These are phyloP conservation scores for Felis catus DNA, from an alignment of 2,113 vertebrate species.

Conservation along the genomic window F.catus_Fca126_mat1.0 CM031418.1:73384001-73384500, in stretches of 20 bases:
- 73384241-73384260: too few relatives aligned
- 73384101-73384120: neutral
- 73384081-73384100: neutral
- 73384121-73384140: neutral
- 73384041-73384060: neutral
- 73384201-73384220: neutral
- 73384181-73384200: neutral
- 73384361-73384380: neutral
- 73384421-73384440: neutral
- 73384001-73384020: neutral
- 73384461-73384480: neutral
- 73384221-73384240: neutral
- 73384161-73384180: neutral
- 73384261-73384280: neutral
- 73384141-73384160: neutral
- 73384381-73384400: neutral
- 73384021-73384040: neutral
- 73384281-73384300: neutral
- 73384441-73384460: neutral
- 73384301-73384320: neutral
- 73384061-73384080: neutral
- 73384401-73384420: neutral
- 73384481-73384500: neutral
- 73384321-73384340: neutral
- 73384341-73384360: neutral